A percentile compares a stretch with the other conserved stretches of the same genome.
phyloP scores from a whole-genome alignment of 2,888 invertebrate species.

The Erynnis tages region DNA sequence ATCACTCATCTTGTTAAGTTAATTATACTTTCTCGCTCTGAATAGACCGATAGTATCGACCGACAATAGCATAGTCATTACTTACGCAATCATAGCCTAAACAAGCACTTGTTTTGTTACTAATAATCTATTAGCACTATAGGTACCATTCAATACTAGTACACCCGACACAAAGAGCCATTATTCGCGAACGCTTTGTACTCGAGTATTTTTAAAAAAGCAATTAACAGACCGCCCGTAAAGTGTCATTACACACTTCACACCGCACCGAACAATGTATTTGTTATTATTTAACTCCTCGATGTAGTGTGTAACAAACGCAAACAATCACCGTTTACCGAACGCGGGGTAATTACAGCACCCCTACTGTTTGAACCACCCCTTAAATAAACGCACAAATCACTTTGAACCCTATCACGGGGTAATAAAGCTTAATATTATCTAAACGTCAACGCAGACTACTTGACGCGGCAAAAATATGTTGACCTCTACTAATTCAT shows the following conservation, averaged over 20 bases:
- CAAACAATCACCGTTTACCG: slow-evolving; percentile 59
- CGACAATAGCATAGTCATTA: slow-evolving; percentile 2
- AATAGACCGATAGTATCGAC: background rate
- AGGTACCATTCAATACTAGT: slow-evolving; percentile 1
- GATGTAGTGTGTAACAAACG: slow-evolving; percentile 48
- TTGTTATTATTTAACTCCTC: slow-evolving; percentile 68
- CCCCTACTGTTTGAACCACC: slow-evolving; percentile 56
- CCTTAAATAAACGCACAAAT: slow-evolving; percentile 36
- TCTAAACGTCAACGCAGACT: slow-evolving; percentile 14
- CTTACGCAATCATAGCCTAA: slow-evolving; percentile 14
- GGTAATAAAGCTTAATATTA: slow-evolving; percentile 29
- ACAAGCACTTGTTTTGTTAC: slow-evolving; percentile 11
- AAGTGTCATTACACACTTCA: slow-evolving; percentile 50
- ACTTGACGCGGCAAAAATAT: slow-evolving; percentile 41
- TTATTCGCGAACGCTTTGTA: slow-evolving; percentile 33
- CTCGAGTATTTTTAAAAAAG: slow-evolving; percentile 44
- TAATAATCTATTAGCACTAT: slow-evolving; percentile 19
- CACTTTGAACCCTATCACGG: slow-evolving; percentile 33
- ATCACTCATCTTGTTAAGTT: background rate
- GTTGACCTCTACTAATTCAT: slow-evolving; percentile 44
- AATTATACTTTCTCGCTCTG: background rate
- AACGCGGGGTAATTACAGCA: slow-evolving; percentile 65
- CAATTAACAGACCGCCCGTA: slow-evolving; percentile 57
- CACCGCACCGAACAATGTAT: slow-evolving; percentile 58
- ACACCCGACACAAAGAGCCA: slow-evolving; percentile 29